These are phyloP conservation scores for Zhuqinia jingwanae DNA, from an alignment of 2,888 invertebrate species.

Conservation along the genomic window DNA sequence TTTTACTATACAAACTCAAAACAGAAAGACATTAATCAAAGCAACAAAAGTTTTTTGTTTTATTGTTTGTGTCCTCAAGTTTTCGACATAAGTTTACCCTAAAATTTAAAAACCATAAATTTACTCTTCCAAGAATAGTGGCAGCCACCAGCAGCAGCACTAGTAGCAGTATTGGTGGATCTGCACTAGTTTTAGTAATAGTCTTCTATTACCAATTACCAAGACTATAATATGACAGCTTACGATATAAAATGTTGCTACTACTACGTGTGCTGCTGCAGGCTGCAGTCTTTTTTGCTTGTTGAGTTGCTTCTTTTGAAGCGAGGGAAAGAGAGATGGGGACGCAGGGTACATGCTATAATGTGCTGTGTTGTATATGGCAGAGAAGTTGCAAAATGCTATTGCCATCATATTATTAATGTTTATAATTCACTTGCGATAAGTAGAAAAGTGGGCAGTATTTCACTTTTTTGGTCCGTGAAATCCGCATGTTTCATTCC, in stretches of 20 bases:
- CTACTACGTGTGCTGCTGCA: background rate
- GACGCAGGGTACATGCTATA: no score
- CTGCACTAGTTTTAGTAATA: background rate
- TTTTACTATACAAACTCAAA: background rate
- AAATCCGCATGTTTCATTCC: constrained; percentile 33
- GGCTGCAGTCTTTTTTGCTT: constrained; percentile 2
- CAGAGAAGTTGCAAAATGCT: background rate
- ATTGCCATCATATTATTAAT: background rate
- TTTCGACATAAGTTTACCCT: constrained; percentile 6
- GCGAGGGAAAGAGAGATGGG: no score
- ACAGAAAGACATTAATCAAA: constrained; percentile 27
- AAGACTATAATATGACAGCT: constrained; percentile 30
- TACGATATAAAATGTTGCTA: constrained; percentile 10
- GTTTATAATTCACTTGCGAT: constrained; percentile 6
- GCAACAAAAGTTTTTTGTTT: constrained; percentile 13
- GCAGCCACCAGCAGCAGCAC: background rate
- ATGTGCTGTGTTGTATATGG: background rate
- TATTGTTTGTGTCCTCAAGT: constrained; percentile 26
- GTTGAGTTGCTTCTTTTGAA: no score
- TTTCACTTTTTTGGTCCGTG: constrained; percentile 26
- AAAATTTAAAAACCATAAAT: background rate
- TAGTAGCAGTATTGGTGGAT: background rate
- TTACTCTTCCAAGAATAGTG: background rate
- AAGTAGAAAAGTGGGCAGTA: constrained; percentile 12
- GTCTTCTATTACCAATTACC: constrained; percentile 12